Evolutionary conservation across 2,113 vertebrate species (phyloP).

Genomic region (Dasyprocta punctata): DNA sequence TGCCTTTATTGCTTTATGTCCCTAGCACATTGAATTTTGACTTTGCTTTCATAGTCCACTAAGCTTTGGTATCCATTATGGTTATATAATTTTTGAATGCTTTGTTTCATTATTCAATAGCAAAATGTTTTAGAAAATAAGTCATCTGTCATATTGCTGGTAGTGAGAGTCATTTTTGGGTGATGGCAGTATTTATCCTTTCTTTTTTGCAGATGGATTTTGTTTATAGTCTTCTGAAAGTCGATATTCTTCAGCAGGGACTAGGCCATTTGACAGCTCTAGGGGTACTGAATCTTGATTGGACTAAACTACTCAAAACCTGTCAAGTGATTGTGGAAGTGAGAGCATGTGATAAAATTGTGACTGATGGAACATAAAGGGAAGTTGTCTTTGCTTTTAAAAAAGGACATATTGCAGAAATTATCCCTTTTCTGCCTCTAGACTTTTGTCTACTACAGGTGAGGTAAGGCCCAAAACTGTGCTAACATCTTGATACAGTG

Average conservation of each 20-base stretch:
- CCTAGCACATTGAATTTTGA: not conserved
- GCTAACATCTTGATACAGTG: not conserved
- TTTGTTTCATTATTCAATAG: conserved; percentile 30
- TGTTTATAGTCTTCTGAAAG: not conserved
- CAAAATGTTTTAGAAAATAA: conserved; percentile 19
- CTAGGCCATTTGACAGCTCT: not conserved
- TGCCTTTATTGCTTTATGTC: not conserved
- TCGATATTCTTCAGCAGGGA: not conserved
- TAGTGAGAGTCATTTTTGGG: not conserved
- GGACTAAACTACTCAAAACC: not conserved
- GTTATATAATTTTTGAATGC: not conserved
- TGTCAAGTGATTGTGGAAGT: not conserved
- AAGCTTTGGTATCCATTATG: not conserved
- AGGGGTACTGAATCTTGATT: not conserved
- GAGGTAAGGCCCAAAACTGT: not conserved
- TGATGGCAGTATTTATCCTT: not conserved
- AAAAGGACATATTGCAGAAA: not conserved
- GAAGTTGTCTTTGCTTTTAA: not conserved
- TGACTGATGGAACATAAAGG: not conserved
- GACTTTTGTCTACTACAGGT: not conserved
- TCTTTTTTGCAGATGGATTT: not conserved
- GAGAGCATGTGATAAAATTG: not conserved
- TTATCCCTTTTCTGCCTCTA: not conserved
- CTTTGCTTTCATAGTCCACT: not conserved
- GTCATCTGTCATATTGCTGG: not conserved